Evolutionary conservation across 2,888 invertebrate species (phyloP), one percentile per base, ranked within the genome.

Genomic region (Matsumyia berberina): DNA sequence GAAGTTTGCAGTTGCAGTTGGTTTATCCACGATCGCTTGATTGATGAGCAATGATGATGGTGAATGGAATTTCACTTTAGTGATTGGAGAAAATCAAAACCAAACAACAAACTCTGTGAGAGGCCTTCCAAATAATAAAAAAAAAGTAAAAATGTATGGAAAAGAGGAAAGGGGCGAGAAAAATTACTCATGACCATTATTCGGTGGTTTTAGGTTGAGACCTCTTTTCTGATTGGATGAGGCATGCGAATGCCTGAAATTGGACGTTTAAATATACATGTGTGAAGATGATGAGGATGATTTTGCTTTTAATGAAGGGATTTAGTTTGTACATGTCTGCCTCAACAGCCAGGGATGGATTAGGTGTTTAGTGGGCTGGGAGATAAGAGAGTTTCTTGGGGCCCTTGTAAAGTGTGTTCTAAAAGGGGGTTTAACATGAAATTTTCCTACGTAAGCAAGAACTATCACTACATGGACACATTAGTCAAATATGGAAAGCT

Each of bases 51-150:
- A 37, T 24, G 51, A 58, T 73, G 58, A 49, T 19, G 57, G 66
- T 66, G 49, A 77, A 82, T 77, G 70, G 77, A 82, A 77, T 72
- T 66, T 66, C 58, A 82, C 44, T 37, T 57, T 33, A 55, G 42
- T 53, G 35, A 77, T 64, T 70, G 60, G 64, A 66, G 17, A 66
- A 77, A 74, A 29, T 42, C 37, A 58, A 55, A 64, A 74, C 57
- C 8, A 29, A 67, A 53, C 17, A 72, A 72, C n/a, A 44, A 44
- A 17, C 1, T 2, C 15, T 7, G 9, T 17, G 24, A 24, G 24
- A 24, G 24, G 24, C 4, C 24, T n/a, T 37, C 5, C 11, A n/a
- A 31, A 70, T 17, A 24, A 64, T 35, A 29, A 62, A 39, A 57
- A 15, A 35, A 51, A 73, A 53, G 42, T 15, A 31, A 12, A 9